Conservation (phyloP, 2,113 vertebrate species). For the Lepidothrix coronata region DNA sequence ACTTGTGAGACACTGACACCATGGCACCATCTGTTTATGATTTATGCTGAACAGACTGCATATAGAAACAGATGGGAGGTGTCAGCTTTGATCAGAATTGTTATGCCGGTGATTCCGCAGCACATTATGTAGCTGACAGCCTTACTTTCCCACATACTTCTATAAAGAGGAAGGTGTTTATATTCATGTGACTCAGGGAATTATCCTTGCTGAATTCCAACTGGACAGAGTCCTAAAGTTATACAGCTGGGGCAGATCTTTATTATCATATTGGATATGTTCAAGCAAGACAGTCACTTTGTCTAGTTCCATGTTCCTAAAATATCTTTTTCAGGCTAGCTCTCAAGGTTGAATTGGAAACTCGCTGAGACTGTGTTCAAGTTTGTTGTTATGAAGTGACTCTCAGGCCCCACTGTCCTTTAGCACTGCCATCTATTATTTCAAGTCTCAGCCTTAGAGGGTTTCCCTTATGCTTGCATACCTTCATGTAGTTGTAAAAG, state of each 20-base stretch:
- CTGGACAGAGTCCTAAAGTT: background rate
- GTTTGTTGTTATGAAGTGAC: background rate
- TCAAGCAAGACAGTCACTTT: background rate
- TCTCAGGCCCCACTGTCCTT: background rate
- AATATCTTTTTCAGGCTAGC: background rate
- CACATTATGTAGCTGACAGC: background rate
- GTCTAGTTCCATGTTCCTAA: background rate
- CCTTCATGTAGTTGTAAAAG: background rate
- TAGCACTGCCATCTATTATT: background rate
- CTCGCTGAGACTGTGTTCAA: background rate
- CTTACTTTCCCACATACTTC: conserved; percentile 25
- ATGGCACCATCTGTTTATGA: conserved; percentile 53
- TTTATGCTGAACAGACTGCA: conserved; percentile 46
- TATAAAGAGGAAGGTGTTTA: conserved; percentile 22
- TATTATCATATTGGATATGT: background rate
- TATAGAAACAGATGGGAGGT: conserved; percentile 63
- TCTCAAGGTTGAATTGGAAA: background rate
- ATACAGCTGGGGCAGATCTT: background rate
- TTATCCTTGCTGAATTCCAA: background rate
- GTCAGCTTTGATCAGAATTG: conserved; percentile 48
- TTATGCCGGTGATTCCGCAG: conserved; percentile 1
- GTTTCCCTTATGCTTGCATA: background rate
- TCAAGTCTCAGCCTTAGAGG: background rate
- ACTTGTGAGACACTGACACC: conserved; percentile 48
- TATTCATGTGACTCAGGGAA: background rate